phyloP scores from a whole-genome alignment of 1,140 invertebrate genomes.

The Drosophila melanica region DNA sequence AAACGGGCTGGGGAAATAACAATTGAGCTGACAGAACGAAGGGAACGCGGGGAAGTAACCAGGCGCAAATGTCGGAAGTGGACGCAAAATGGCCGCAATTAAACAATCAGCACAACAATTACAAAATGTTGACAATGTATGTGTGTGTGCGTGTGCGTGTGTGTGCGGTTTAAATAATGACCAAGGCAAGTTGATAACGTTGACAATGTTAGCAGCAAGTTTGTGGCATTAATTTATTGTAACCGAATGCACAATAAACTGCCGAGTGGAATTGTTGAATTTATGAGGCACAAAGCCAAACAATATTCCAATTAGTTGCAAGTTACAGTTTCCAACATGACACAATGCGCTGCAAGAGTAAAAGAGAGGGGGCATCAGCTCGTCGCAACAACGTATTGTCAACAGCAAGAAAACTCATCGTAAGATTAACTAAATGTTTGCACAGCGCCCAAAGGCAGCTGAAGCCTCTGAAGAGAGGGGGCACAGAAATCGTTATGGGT shows the following conservation, averaged over 20 bases:
- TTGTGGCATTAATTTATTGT: constrained; percentile 74
- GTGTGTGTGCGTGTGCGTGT: not conserved
- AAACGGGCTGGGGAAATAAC: constrained; percentile 28
- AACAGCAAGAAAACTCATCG: constrained; percentile 32
- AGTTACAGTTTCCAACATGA: constrained; percentile 3
- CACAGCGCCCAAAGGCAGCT: constrained; percentile 16
- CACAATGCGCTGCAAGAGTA: no score
- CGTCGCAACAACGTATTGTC: not conserved
- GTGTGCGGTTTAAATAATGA: constrained; percentile 33
- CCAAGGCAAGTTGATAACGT: constrained; percentile 63
- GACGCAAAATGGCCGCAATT: constrained; percentile 77
- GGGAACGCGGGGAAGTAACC: not conserved
- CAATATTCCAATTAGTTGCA: constrained; percentile 60
- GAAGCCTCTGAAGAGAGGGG: not conserved
- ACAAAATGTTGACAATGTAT: constrained; percentile 63
- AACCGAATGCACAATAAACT: constrained; percentile 61
- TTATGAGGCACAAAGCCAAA: constrained; percentile 37
- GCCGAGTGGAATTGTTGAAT: constrained; percentile 44
- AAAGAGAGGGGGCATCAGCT: not conserved
- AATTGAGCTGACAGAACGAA: constrained; percentile 23
- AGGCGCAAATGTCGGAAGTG: constrained; percentile 52
- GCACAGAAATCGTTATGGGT: constrained; percentile 4
- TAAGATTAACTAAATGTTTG: constrained; percentile 48
- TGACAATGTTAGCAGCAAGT: constrained; percentile 69
- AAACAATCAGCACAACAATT: constrained; percentile 81